Evolutionary conservation across 2,797 vertebrate genomes (phyloP).

Genomic region (Limosa lapponica): DNA sequence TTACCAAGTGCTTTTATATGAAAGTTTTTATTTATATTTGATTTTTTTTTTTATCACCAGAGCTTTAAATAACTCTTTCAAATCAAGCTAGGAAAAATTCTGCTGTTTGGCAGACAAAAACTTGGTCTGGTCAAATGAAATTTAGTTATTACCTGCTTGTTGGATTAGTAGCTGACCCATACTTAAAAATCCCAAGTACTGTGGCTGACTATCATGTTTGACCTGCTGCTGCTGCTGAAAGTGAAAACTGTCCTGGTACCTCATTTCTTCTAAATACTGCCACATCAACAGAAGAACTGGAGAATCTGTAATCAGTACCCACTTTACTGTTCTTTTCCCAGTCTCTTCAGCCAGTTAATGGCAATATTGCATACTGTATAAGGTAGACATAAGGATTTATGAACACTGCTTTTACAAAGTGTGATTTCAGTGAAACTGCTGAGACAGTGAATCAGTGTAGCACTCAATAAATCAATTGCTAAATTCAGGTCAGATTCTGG

Average conservation of each 20-base stretch:
- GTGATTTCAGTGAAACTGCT: neutral
- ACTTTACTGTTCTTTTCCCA: neutral
- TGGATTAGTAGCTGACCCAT: conserved; percentile 21
- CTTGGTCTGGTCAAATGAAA: conserved; percentile 43
- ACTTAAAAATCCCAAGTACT: neutral
- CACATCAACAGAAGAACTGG: neutral
- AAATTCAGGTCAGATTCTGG: neutral
- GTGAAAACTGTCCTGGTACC: neutral
- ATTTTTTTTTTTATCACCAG: neutral
- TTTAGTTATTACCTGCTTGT: conserved; percentile 48
- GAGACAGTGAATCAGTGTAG: neutral
- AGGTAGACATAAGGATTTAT: neutral
- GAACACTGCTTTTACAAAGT: neutral
- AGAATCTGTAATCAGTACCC: neutral
- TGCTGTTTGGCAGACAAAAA: conserved; percentile 49
- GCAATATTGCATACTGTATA: neutral
- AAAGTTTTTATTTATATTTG: neutral
- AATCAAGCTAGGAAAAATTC: conserved; percentile 49
- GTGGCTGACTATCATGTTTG: neutral
- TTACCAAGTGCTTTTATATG: neutral
- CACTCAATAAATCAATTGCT: neutral
- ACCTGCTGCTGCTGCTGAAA: neutral
- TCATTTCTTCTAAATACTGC: neutral
- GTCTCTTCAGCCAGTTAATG: neutral
- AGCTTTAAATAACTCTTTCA: conserved; percentile 42